Evolutionary conservation across 2,888 invertebrate species (phyloP), one percentile per base, ranked within the genome.

Genomic region (Apantesis nais): DNA sequence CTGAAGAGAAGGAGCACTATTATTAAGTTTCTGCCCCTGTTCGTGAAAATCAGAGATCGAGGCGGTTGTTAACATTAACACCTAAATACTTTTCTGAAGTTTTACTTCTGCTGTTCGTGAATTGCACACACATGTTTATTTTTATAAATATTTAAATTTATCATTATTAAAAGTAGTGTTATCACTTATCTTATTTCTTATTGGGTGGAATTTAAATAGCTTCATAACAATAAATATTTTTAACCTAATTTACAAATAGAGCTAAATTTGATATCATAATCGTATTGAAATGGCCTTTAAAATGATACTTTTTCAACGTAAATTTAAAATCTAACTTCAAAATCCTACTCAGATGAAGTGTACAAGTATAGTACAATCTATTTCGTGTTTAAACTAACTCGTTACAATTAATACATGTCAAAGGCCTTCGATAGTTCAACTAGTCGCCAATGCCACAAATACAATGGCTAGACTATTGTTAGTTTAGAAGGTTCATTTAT

Each of bases 61-160:
- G 75, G 96, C 96, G 84, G 81, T 68, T 88, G 78, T 84, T 88
- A 84, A 58, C 90, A 90, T n/a, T n/a, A n/a, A n/a, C n/a, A n/a
- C n/a, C n/a, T n/a, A 11, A 4, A 14, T 41, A 41, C 14, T 41
- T 41, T 41, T 14, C 14, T 1, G 14, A 41, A 39, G 39, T 39
- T 39, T 39, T 39, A 39, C 12, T 8, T 41, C n/a, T n/a, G n/a
- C n/a, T n/a, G n/a, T n/a, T n/a, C n/a, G n/a, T n/a, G n/a, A n/a
- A n/a, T n/a, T n/a, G n/a, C n/a, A n/a, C n/a, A 34, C 34, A 34
- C 3, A 34, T 5, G 5, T 34, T 34, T 34, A 34, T 34, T 34
- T 34, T 34, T 34, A n/a, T n/a, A 34, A 34, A 34, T 34, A 34
- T 34, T 34, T 34, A 34, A 4, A 34, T 34, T 34, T 5, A 34